These are phyloP conservation scores for Chaetodon trifascialis DNA, from an alignment of 2,113 vertebrate genomes.

Conservation along the genomic window DNA sequence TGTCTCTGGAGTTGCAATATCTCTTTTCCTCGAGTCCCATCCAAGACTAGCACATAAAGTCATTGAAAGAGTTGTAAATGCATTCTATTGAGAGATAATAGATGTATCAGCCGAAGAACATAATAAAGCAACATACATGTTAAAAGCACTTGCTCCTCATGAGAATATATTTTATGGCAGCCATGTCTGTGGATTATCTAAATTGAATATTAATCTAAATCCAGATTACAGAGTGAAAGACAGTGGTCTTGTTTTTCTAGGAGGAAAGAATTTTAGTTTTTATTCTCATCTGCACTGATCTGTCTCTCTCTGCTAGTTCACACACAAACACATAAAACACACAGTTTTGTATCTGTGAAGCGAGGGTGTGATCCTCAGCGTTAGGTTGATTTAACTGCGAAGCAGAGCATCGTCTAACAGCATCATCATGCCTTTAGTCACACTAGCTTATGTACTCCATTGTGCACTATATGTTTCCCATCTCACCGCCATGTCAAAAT, in stretches of 20 bases:
- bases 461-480: neutral
- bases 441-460: neutral
- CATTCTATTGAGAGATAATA: neutral
- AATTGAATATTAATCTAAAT: neutral
- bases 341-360: no score
- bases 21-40: neutral
- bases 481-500: constrained; percentile 19
- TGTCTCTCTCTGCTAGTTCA: neutral
- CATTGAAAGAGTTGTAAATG: neutral
- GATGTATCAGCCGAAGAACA: neutral
- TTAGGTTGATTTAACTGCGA: neutral
- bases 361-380: neutral
- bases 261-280: no score
- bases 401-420: constrained; percentile 3
- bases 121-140: no score
- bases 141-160: no score
- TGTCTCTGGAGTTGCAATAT: neutral
- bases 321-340: neutral
- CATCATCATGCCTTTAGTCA: constrained; percentile 21
- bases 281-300: no score
- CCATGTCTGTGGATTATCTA: no score
- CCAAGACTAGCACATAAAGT: neutral
- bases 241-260: no score
- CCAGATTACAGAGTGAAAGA: no score
- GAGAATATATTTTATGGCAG: no score